phyloP scores from a whole-genome alignment of 2,888 invertebrate genomes.

The Lypha dubia region DNA sequence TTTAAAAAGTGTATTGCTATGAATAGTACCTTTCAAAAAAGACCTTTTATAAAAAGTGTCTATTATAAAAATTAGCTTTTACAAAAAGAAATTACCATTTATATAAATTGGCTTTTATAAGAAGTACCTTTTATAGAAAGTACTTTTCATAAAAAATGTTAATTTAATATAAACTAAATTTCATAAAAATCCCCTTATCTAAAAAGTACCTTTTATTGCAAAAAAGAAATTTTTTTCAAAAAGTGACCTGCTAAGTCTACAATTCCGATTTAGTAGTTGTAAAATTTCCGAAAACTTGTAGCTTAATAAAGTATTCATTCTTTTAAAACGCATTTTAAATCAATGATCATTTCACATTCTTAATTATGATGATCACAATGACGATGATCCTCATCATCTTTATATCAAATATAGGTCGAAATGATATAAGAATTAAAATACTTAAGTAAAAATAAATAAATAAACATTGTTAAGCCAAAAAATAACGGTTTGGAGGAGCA shows the following conservation, averaged over 20 bases:
- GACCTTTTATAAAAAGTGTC: not conserved
- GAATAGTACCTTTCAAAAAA: no score
- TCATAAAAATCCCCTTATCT: not conserved
- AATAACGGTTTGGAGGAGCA: conserved; percentile 68
- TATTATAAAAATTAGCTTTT: not conserved
- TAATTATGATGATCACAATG: conserved; percentile 42
- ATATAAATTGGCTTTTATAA: no score
- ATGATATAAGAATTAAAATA: conserved; percentile 73
- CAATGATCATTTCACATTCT: conserved; percentile 33
- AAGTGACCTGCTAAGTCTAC: no score
- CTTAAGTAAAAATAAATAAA: conserved; percentile 51
- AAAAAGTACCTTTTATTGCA: not conserved
- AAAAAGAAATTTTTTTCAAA: no score
- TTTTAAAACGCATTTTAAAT: conserved; percentile 16
- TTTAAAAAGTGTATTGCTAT: no score
- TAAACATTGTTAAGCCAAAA: conserved; percentile 60
- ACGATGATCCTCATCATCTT: conserved; percentile 57
- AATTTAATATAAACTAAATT: not conserved
- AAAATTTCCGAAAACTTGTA: not conserved
- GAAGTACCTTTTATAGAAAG: not conserved
- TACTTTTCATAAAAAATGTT: not conserved
- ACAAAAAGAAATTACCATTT: not conserved
- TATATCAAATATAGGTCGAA: conserved; percentile 69
- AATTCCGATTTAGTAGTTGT: no score
- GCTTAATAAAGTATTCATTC: conserved; percentile 7